Evolutionary conservation across 2,888 invertebrate species (phyloP), one percentile per base, ranked within the genome.

Genomic region (Drosophila atripex): DNA sequence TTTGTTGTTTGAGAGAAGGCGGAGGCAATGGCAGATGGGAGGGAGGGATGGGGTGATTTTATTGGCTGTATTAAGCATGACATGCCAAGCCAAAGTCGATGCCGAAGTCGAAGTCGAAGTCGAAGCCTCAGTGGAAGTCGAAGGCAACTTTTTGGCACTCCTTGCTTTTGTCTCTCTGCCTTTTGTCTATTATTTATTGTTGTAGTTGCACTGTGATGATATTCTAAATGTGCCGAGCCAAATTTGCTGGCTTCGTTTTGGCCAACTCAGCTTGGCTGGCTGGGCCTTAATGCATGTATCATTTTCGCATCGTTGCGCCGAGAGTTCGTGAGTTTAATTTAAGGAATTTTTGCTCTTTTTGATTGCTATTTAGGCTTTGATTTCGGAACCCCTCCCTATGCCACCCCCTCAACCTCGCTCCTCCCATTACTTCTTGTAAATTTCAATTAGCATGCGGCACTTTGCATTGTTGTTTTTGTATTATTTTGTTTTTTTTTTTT

Each of bases 281-380:
- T 86, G 84, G 76, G 45, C 55, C 71, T 79, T 85, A 88, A 86
- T 87, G 74, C 80, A 88, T 86, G 88, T 78, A 83, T 88, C 84
- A 78, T 88, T 85, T 85, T 85, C 84, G 88, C 88, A 85, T 85
- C 85, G 85, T 75, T 88, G 78, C 51, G 70, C 75, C 76, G 80
- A 76, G 73, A 90, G 78, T 90, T 89, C 89, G 89, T 89, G 89
- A 89, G 89, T 86, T 89, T 80, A 84, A 86, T 83, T 88, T 80
- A 78, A 88, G 84, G 84, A 85, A 85, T 85, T 85, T 85, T 85
- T 83, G 86, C 73, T 83, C 72, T 75, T 74, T 86, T 83, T 85
- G 74, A 77, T 88, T 87, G 88, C 86, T 86, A 85, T 86, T 84
- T 75, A 79, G 75, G 72, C 83, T 83, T 85, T 82, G 86, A 87